Conservation (phyloP, 1,140 invertebrate genomes). For the Heliconius melpomene region DNA sequence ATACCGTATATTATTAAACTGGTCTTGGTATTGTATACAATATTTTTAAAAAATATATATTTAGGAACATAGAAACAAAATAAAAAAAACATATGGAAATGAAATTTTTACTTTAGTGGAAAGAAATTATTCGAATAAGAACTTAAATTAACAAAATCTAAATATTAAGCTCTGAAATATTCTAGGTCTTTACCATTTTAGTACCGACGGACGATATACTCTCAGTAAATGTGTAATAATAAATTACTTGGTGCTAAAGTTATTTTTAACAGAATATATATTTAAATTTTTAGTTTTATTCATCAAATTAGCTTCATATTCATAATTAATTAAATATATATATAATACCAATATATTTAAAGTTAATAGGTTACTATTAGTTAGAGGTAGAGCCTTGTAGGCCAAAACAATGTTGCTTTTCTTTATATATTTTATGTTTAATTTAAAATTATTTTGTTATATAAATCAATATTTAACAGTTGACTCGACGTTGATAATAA, state of each 20-base stretch:
- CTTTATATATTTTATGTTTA: neutral
- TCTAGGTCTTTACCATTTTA: neutral
- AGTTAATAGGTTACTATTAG: neutral
- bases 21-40: too few species aligned
- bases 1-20: too few species aligned
- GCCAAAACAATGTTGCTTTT: neutral
- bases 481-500: too few species aligned
- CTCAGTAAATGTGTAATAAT: neutral
- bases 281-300: too few species aligned
- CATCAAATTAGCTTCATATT: neutral
- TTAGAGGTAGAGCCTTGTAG: neutral
- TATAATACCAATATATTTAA: neutral
- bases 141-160: too few species aligned
- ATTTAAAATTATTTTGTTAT: neutral
- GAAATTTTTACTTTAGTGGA: too few species aligned
- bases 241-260: neutral
- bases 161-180: too few species aligned
- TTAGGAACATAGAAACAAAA: too few species aligned
- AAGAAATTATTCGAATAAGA: too few species aligned
- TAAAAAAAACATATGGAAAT: too few species aligned
- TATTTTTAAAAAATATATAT: too few species aligned
- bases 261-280: neutral
- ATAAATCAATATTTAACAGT: neutral
- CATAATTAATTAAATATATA: neutral
- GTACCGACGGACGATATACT: neutral